A percentile compares a stretch with the other conserved stretches of the same genome.
Evolutionary conservation across 2,888 invertebrate species (phyloP).

Genomic region (Heliconius charithonia): DNA sequence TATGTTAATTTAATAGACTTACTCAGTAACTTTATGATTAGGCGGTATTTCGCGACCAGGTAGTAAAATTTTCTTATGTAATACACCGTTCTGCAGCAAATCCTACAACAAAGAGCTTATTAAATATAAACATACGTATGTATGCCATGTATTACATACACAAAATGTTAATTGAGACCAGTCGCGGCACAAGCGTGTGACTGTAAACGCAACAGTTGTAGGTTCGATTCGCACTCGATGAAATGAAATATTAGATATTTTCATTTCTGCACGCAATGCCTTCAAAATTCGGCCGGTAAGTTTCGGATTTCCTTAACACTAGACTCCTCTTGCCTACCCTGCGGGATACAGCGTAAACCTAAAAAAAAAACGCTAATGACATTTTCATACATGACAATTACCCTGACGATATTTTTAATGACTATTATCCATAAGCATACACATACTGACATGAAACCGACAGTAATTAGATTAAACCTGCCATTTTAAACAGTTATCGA

Average conservation of each 20-base stretch:
- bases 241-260: too few species aligned
- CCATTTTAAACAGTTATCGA: conserved; percentile 42
- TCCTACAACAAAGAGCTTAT: conserved; percentile 66
- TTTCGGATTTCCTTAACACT: too few species aligned
- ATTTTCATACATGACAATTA: conserved; percentile 25
- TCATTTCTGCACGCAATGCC: too few species aligned
- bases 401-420: conserved; percentile 31
- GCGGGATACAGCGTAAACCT: too few species aligned
- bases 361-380: neutral
- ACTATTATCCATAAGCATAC: conserved; percentile 35
- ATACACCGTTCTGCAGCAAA: conserved; percentile 64
- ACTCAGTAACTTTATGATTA: conserved; percentile 67
- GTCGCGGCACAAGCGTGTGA: too few species aligned
- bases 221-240: too few species aligned
- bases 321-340: too few species aligned
- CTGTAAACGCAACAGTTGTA: too few species aligned
- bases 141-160: conserved; percentile 5
- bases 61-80: conserved; percentile 74
- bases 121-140: conserved; percentile 3
- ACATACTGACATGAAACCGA: conserved; percentile 35
- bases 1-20: conserved; percentile 55
- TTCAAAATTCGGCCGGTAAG: too few species aligned
- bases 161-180: neutral
- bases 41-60: conserved; percentile 75
- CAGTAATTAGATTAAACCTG: conserved; percentile 43